phyloP scores from a whole-genome alignment of 1,140 invertebrate species.

The Drosophila tropicalis region DNA sequence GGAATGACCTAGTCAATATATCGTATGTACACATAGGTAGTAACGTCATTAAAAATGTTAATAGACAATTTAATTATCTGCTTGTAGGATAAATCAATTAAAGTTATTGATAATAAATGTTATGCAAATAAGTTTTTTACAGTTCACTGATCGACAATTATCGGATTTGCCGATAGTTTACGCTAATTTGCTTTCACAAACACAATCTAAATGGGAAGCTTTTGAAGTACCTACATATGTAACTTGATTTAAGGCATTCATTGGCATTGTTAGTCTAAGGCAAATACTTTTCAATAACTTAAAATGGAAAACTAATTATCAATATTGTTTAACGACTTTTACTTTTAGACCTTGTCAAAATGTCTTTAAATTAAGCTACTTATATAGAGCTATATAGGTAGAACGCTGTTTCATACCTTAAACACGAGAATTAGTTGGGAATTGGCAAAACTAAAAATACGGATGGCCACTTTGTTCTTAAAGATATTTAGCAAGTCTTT shows the following conservation, averaged over 20 bases:
- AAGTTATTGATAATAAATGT: neutral
- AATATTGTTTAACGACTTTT: neutral
- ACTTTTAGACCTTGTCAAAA: neutral
- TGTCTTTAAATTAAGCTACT: too few relatives aligned
- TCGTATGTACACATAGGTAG: neutral
- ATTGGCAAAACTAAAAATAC: too few relatives aligned
- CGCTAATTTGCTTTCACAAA: constrained; percentile 2
- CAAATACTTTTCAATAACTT: neutral
- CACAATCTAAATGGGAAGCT: neutral
- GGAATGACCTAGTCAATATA: neutral
- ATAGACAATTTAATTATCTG: neutral
- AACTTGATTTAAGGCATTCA: neutral
- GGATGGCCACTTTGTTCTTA: too few relatives aligned
- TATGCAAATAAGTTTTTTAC: neutral
- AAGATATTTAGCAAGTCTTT: too few relatives aligned
- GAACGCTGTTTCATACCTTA: too few relatives aligned
- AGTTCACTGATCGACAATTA: neutral
- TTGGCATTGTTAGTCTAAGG: neutral
- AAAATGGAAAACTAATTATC: neutral
- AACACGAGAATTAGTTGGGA: too few relatives aligned
- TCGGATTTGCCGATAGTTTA: neutral
- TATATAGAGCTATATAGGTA: too few relatives aligned
- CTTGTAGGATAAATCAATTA: neutral
- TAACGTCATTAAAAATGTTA: neutral
- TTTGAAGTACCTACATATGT: neutral